These are phyloP conservation scores for Pomatorhinus ruficollis DNA, from an alignment of 2,113 vertebrate species.

Conservation along the genomic window DNA sequence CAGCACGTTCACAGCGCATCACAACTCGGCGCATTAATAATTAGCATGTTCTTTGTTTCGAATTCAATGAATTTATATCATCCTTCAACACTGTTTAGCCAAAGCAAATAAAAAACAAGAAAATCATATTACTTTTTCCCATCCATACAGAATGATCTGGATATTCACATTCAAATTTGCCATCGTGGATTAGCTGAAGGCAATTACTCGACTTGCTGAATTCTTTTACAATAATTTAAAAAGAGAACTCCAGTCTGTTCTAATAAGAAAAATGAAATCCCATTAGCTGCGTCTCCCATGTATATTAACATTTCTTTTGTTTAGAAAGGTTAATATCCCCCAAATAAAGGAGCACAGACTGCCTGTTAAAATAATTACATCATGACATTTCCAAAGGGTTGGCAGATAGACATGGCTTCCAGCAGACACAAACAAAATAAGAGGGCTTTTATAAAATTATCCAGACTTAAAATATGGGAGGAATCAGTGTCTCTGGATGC, in stretches of 20 bases:
- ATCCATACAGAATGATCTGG: conserved; percentile 73
- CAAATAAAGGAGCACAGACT: conserved; percentile 84
- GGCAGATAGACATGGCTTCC: conserved; percentile 71
- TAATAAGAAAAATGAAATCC: conserved; percentile 85
- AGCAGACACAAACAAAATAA: conserved; percentile 73
- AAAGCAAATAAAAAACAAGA: conserved; percentile 78
- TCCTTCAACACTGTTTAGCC: conserved; percentile 72
- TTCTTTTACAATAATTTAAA: conserved; percentile 74
- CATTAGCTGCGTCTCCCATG: conserved; percentile 79
- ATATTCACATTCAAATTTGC: conserved; percentile 77
- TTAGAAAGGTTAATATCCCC: conserved; percentile 85
- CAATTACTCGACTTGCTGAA: conserved; percentile 79
- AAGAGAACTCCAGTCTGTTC: conserved; percentile 74
- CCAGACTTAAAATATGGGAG: conserved; percentile 4
- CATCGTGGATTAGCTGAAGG: conserved; percentile 81
- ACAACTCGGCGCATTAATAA: conserved; percentile 59
- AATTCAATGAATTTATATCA: conserved; percentile 72
- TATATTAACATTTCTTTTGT: conserved; percentile 82
- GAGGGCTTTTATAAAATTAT: conserved; percentile 28
- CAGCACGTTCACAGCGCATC: not conserved
- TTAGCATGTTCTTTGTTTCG: conserved; percentile 72
- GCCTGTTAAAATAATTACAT: conserved; percentile 88
- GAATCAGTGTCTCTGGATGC: not conserved
- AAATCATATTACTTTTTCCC: conserved; percentile 73
- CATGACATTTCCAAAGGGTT: conserved; percentile 80